phyloP scores from a whole-genome alignment of 2,888 invertebrate genomes.

The Sepioteuthis lessoniana region DNA sequence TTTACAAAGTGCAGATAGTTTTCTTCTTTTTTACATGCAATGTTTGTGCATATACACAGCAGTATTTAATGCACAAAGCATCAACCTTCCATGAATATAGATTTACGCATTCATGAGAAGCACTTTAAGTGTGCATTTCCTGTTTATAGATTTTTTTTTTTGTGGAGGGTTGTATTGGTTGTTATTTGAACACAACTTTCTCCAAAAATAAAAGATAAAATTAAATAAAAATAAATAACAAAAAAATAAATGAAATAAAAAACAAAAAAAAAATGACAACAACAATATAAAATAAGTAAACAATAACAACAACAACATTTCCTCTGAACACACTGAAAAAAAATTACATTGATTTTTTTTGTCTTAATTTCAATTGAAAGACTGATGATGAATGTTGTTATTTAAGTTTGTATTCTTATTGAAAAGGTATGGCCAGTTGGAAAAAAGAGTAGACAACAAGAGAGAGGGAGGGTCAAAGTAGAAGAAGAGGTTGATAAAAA shows the following conservation, averaged over 20 bases:
- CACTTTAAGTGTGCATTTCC: background rate
- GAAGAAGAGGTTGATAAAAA: background rate
- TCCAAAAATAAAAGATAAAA: background rate
- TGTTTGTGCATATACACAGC: background rate
- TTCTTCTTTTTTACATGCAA: background rate
- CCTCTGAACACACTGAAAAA: background rate
- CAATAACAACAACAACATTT: background rate
- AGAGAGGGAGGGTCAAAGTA: background rate
- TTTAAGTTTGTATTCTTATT: background rate
- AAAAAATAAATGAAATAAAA: too few species aligned
- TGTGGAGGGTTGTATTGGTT: background rate
- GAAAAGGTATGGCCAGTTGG: background rate
- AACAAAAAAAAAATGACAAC: background rate
- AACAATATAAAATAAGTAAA: background rate
- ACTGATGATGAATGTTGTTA: constrained; percentile 10
- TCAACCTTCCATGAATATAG: background rate
- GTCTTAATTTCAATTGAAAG: constrained; percentile 21
- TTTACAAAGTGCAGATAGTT: background rate
- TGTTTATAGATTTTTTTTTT: background rate
- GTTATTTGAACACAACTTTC: background rate
- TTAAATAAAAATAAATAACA: background rate
- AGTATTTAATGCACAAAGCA: background rate
- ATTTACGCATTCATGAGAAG: background rate
- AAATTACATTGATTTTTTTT: background rate
- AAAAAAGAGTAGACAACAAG: background rate